Base-by-base conservation (phyloP, 2,888 invertebrate genomes). In the Sinodicranocentrus sp. region DNA sequence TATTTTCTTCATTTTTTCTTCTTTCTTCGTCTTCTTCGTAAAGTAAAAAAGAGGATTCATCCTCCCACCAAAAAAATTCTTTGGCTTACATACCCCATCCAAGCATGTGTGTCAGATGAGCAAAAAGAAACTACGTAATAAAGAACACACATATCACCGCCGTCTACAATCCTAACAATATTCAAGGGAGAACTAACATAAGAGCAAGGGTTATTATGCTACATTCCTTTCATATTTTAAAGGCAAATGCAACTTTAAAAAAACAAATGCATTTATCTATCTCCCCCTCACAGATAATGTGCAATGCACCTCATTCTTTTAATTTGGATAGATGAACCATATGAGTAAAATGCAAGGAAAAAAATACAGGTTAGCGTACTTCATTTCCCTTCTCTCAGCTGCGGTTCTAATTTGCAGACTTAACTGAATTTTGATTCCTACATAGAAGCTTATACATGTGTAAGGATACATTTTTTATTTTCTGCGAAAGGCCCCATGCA, bases 41-140 rank as follows among this genome's bases (percentile, higher is more conserved):
- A n/a, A n/a, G n/a, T n/a, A n/a, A n/a, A n/a, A n/a, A n/a, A n/a
- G n/a, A n/a, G n/a, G n/a, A n/a, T 75, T 76, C 23, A 76, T 23
- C 28, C 28, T 17, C 15, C 13, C 48, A n/a, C 48, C 33, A 33
- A 3, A 3, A 33, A n/a, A n/a, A 57, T 57, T 23, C 23, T 15
- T n/a, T 43, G 44, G 17, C 48, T 73, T 44, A 48, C 63, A 48
- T 63, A 48, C 48, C 5, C 33, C 33, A 52, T 1, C n/a, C 33
- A 57, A 76, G 54, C 67, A 76, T 76, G 57, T 67, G 57, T 76
- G 76, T 67, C 76, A 76, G 67, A 67, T 54, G 43, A 57, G 54
- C 6, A 76, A 76, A 52, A 76, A 67, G 65, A 13, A 65, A n/a
- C 13, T 63, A 63, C 33, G 63, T 63, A 63, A 57, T 6, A 57